These are phyloP conservation scores for Bergia puertoricense DNA, from an alignment of 92 coral and sea anemone genomes.

Conservation along the genomic window DNA sequence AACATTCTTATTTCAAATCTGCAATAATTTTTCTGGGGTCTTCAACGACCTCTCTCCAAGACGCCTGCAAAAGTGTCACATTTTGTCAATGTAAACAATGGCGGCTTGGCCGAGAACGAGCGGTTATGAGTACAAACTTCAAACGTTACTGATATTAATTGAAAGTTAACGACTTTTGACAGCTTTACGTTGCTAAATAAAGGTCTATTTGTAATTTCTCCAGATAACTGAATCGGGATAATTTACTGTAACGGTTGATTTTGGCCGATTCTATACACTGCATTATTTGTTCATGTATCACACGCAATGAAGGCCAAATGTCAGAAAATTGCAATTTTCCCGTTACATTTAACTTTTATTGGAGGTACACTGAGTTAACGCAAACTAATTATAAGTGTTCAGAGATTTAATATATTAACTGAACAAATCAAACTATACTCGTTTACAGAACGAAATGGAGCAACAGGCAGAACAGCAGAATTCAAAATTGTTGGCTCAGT, in stretches of 20 bases:
- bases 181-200: slow-evolving; percentile 11
- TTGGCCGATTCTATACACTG: neutral
- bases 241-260: neutral
- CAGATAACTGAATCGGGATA: neutral
- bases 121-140: slow-evolving; percentile 19
- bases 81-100: slow-evolving; percentile 14
- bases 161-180: slow-evolving; percentile 6
- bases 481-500: slow-evolving; percentile 8
- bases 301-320: neutral
- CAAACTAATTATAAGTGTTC: neutral
- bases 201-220: neutral
- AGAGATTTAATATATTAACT: neutral
- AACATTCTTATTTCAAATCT: slow-evolving; percentile 16
- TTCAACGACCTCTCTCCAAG: slow-evolving; percentile 13
- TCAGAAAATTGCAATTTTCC: neutral
- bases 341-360: neutral
- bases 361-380: neutral
- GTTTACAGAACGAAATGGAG: neutral
- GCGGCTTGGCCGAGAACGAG: slow-evolving; percentile 22
- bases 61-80: slow-evolving; percentile 30
- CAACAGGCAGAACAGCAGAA: neutral
- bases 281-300: neutral
- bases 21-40: slow-evolving; percentile 20
- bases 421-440: slow-evolving; percentile 1
- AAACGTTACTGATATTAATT: slow-evolving; percentile 13